Percentiles rank a stretch among this genome's conserved stretches.
Conservation (phyloP, 1,140 invertebrate species). For the Gryllus bimaculatus region DNA sequence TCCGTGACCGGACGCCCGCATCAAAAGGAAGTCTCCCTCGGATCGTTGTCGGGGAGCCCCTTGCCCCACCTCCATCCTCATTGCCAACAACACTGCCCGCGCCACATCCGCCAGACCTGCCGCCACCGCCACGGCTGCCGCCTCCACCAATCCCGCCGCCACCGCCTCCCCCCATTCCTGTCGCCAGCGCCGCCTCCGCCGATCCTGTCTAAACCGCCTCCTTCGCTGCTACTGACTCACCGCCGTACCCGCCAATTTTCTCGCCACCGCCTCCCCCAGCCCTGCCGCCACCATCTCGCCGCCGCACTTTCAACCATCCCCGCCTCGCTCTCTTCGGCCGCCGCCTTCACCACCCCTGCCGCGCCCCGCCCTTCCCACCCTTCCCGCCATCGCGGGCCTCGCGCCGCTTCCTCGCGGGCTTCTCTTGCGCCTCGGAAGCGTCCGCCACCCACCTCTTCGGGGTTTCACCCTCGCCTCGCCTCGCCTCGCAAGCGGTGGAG, state of each 20-base stretch:
- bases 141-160: neutral
- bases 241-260: neutral
- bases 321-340: conserved; percentile 26
- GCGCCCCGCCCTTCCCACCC: conserved; percentile 26
- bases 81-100: too few relatives aligned
- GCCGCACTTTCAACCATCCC: conserved; percentile 11
- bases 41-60: too few relatives aligned
- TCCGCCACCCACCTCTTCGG: neutral
- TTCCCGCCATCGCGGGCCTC: conserved; percentile 10
- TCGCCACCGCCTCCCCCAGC: neutral
- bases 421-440: neutral
- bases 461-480: too few relatives aligned
- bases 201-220: neutral
- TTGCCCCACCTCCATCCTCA: too few relatives aligned
- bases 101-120: too few relatives aligned
- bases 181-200: neutral
- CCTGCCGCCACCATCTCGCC: conserved; percentile 6
- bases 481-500: too few relatives aligned
- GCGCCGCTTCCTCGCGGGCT: conserved; percentile 10
- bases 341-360: conserved; percentile 20
- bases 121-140: too few relatives aligned
- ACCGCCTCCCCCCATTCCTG: neutral
- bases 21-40: too few relatives aligned
- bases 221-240: neutral
- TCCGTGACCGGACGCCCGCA: too few relatives aligned